Conservation (phyloP, 2,888 invertebrate species). For the Andrena bicolor region DNA sequence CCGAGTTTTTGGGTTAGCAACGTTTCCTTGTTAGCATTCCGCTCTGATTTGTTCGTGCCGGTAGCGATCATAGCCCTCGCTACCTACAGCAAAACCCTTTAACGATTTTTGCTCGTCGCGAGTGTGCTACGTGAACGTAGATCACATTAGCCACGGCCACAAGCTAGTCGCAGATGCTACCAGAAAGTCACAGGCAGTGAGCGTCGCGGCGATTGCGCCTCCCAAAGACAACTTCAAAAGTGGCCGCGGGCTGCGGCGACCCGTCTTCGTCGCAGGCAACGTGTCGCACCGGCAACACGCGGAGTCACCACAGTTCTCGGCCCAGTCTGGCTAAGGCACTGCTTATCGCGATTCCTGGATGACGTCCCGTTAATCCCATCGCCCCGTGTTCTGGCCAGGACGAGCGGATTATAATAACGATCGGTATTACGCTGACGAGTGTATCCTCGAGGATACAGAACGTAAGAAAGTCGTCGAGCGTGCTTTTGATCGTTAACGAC, state of each 20-base stretch:
- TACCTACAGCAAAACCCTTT: constrained; percentile 66
- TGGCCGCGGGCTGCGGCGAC: constrained; percentile 35
- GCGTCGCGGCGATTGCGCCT: constrained; percentile 56
- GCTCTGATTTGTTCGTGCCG: constrained; percentile 10
- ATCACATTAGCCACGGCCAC: constrained; percentile 78
- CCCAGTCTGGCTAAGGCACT: constrained; percentile 38
- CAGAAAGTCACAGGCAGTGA: constrained; percentile 64
- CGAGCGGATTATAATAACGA: constrained; percentile 33
- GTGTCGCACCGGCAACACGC: constrained; percentile 42
- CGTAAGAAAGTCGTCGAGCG: constrained; percentile 1
- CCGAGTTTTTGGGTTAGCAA: too few species aligned
- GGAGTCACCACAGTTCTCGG: constrained; percentile 57
- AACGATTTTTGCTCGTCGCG: constrained; percentile 58
- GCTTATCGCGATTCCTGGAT: constrained; percentile 43
- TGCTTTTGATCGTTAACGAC: neutral
- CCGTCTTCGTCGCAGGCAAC: constrained; percentile 47
- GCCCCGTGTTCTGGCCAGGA: neutral
- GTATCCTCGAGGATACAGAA: constrained; percentile 30
- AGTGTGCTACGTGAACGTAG: constrained; percentile 72
- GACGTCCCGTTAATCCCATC: constrained; percentile 48
- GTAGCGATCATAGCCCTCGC: constrained; percentile 40
- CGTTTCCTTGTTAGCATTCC: too few species aligned
- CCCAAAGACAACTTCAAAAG: constrained; percentile 67
- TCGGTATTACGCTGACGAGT: constrained; percentile 38
- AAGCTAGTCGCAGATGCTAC: constrained; percentile 73